Percentiles rank a stretch among this genome's conserved stretches.
Conservation (phyloP, 2,113 vertebrate species). For the Eudyptes chrysolophus region DNA sequence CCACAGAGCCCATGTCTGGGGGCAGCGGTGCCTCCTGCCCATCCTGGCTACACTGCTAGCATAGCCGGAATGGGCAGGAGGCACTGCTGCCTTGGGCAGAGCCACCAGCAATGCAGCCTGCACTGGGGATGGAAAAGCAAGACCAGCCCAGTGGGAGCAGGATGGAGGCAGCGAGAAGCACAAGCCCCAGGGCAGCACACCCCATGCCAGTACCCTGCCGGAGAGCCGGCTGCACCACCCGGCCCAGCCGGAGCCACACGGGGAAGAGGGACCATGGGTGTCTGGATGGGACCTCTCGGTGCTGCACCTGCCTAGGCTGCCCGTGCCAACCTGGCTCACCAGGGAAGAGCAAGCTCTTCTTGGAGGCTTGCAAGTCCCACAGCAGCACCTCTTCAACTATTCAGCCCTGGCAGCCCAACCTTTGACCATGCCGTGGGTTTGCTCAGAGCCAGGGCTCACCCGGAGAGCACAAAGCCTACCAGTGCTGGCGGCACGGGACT, state of each 20-base stretch:
- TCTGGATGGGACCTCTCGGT: background rate
- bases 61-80: no score
- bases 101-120: background rate
- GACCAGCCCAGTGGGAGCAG: background rate
- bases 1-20: background rate
- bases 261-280: background rate
- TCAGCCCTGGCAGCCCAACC: background rate
- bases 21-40: background rate
- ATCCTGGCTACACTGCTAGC: no score
- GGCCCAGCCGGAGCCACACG: fast-evolving
- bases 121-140: background rate
- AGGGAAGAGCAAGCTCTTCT: background rate
- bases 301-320: background rate
- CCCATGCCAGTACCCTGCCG: fast-evolving
- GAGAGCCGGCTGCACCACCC: background rate
- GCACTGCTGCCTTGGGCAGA: background rate
- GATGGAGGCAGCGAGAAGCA: background rate
- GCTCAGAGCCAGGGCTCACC: background rate
- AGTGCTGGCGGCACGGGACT: background rate
- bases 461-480: background rate
- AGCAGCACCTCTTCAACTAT: background rate
- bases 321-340: background rate
- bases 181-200: background rate
- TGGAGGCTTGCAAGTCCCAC: background rate
- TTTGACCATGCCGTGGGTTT: background rate